A percentile compares a stretch with the other conserved stretches of the same genome.
These are phyloP conservation scores for Aythya baeri DNA, from an alignment of 2,113 vertebrate species.

Conservation along the genomic window DNA sequence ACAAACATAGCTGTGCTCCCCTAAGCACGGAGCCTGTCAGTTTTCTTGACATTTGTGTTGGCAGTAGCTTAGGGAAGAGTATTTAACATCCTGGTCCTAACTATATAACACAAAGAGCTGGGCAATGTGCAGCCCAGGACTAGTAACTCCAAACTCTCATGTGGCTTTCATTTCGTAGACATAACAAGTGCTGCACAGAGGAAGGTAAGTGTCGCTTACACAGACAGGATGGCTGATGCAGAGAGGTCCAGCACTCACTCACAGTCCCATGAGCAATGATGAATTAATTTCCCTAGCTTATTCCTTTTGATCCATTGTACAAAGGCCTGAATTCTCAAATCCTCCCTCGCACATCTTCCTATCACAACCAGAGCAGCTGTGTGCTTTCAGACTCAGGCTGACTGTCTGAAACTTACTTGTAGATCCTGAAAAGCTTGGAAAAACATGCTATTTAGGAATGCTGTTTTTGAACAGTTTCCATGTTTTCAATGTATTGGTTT, in stretches of 20 bases:
- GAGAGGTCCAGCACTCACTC: not conserved
- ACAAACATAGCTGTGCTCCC: not conserved
- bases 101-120: not conserved
- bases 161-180: fast-evolving
- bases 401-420: not conserved
- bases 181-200: not conserved
- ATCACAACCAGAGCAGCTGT: fast-evolving
- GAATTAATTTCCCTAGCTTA: constrained; percentile 44
- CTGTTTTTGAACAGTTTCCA: not conserved
- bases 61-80: not conserved
- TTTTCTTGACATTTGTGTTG: not conserved
- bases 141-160: not conserved
- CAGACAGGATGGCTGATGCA: not conserved
- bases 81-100: not conserved
- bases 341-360: fast-evolving
- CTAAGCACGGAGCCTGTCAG: fast-evolving
- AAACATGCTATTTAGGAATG: not conserved
- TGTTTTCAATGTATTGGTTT: not conserved
- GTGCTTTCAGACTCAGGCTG: not conserved
- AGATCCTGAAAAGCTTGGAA: not conserved
- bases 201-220: not conserved
- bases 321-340: not conserved
- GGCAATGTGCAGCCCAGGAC: not conserved
- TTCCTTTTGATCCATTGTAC: not conserved
- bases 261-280: not conserved